phyloP scores from a whole-genome alignment of 23 tunicate species.

The Aplidium turbinatum region DNA sequence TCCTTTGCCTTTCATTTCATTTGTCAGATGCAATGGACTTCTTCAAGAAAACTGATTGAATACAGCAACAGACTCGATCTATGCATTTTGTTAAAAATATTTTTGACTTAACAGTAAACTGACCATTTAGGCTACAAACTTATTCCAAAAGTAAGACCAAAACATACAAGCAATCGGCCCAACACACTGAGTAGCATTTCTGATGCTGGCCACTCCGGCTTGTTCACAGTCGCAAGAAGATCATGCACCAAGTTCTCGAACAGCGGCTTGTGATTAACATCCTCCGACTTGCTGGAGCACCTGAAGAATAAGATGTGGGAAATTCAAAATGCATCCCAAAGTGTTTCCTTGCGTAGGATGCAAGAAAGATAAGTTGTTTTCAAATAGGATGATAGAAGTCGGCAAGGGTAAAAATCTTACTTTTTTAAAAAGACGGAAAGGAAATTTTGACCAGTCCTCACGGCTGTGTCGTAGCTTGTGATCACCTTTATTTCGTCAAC shows the following conservation, averaged over 20 bases:
- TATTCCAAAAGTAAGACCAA: not conserved
- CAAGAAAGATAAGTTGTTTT: too few species aligned
- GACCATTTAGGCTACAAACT: too few species aligned
- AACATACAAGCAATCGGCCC: conserved; percentile 89
- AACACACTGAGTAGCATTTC: conserved; percentile 90
- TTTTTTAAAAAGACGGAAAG: conserved; percentile 75
- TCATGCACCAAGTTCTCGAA: conserved; percentile 97
- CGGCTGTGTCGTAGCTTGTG: conserved; percentile 83
- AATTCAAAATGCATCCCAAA: too few species aligned
- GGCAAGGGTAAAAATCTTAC: conserved; percentile 55
- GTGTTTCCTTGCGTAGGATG: too few species aligned
- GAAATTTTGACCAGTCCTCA: conserved; percentile 71
- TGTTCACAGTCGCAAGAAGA: conserved; percentile 92
- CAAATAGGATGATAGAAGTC: too few species aligned
- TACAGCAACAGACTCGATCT: too few species aligned
- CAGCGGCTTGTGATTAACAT: conserved; percentile 92
- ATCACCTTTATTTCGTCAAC: conserved; percentile 80
- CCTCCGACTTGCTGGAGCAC: conserved; percentile 89
- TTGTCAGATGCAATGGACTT: too few species aligned
- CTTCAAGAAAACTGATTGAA: too few species aligned
- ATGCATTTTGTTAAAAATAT: too few species aligned
- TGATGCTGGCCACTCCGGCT: conserved; percentile 99
- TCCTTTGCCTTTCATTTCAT: too few species aligned
- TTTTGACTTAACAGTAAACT: not conserved
- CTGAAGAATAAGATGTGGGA: too few species aligned